phyloP scores from a whole-genome alignment of 2,113 vertebrate genomes.

The Pavo muticus region DNA sequence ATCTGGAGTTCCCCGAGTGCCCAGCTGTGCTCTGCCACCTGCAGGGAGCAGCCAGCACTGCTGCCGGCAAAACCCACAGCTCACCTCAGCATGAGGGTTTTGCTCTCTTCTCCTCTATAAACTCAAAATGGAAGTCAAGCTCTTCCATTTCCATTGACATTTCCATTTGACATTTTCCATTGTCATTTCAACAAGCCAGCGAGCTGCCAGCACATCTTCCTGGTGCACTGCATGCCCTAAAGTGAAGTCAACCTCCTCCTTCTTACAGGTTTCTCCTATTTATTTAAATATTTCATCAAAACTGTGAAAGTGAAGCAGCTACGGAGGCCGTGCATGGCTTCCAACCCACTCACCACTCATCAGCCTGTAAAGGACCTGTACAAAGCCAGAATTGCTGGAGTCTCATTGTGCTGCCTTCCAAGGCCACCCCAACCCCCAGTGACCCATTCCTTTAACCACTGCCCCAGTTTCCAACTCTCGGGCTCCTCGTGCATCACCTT shows the following conservation, averaged over 20 bases:
- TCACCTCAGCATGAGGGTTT: no score
- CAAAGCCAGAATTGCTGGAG: not conserved
- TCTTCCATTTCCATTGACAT: no score
- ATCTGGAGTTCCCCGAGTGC: no score
- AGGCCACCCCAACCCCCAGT: accelerated
- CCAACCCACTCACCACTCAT: not conserved
- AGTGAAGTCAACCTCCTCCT: not conserved
- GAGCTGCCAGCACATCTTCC: no score
- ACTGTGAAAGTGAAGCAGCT: not conserved
- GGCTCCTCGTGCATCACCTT: not conserved
- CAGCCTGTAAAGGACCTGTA: not conserved
- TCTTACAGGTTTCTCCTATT: not conserved
- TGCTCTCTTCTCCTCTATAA: no score
- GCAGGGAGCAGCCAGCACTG: no score
- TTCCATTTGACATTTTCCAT: no score
- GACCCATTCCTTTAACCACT: not conserved
- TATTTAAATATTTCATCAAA: not conserved
- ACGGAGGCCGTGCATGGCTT: not conserved
- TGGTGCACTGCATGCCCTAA: not conserved
- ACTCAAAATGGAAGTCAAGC: no score
- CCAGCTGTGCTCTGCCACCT: no score
- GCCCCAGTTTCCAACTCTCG: not conserved
- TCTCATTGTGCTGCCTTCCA: accelerated
- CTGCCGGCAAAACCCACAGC: no score
- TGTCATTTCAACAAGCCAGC: no score